Evolutionary conservation across 2,888 invertebrate species (phyloP), one percentile per base, ranked within the genome.

Genomic region (Esperia sulphurella): DNA sequence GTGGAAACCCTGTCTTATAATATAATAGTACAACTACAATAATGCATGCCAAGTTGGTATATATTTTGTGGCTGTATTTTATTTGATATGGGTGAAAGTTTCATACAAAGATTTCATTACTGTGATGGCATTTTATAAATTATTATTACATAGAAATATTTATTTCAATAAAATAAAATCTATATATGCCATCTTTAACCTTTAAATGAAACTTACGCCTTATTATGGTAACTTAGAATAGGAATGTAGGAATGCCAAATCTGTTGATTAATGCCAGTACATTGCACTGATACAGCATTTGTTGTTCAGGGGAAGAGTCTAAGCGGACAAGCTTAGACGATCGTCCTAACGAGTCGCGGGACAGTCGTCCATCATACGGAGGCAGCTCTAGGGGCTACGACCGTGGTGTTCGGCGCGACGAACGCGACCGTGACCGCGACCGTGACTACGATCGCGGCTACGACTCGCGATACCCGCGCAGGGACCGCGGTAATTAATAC

Each of bases 361-460:
- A 86, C 72, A 71, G 59, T 58, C 83, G 82, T 71, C 74, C 83
- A 83, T 82, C 84, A 86, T 85, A 77, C 68, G 84, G 86, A 74
- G 75, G 88, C 66, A 88, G 76, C 81, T 75, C 82, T 72, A 79
- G 86, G 65, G 79, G 73, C 58, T 78, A 81, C 83, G 88, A 89
- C 79, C 90, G 90, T 71, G 83, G 91, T 67, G 88, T 90, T 72
- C 83, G 90, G 65, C 87, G 90, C 70, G 91, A 90, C 75, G 90
- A 90, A 65, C 86, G 90, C 78, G 90, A 83, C 65, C 85, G 81
- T 73, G 89, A 87, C 74, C 90, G 91, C 71, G 91, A 91, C 63
- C 85, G 91, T 69, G 91, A 92, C 59, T 82, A 90, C 75, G 92
- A 93, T 77, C 84, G 92, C 75, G 81, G 83, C 68, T 83, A 90